These are phyloP conservation scores for Parapristionchus giblindavisi DNA, from an alignment of 2,888 invertebrate species.

Conservation along the genomic window DNA sequence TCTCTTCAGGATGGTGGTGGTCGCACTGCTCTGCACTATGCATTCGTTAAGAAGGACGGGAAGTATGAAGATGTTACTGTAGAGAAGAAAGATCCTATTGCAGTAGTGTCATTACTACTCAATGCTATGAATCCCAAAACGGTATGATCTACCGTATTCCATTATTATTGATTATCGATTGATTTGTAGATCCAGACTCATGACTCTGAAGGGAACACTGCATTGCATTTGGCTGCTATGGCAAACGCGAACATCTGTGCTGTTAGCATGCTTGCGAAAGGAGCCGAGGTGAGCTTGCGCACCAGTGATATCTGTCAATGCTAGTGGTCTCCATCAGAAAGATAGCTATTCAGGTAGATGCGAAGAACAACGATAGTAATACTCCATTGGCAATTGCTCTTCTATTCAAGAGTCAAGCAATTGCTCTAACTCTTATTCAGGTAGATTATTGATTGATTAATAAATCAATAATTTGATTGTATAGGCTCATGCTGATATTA, in stretches of 20 bases:
- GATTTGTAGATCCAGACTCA: constrained; percentile 40
- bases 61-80: constrained; percentile 38
- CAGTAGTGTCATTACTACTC: constrained; percentile 51
- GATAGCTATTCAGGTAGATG: constrained; percentile 39
- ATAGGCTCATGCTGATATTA: constrained; percentile 22
- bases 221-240: constrained; percentile 71
- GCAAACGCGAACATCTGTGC: constrained; percentile 64
- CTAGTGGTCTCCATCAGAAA: not conserved
- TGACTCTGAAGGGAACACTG: constrained; percentile 67
- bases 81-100: constrained; percentile 55
- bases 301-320: not conserved
- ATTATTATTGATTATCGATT: not conserved
- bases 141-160: not conserved
- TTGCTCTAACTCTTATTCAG: constrained; percentile 58
- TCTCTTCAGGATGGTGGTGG: constrained; percentile 51
- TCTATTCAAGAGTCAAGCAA: constrained; percentile 62
- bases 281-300: constrained; percentile 39
- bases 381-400: constrained; percentile 72
- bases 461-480: not conserved
- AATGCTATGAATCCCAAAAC: not conserved
- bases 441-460: constrained; percentile 27
- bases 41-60: constrained; percentile 70
- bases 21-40: constrained; percentile 73
- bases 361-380: constrained; percentile 50
- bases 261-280: constrained; percentile 48